Base-by-base conservation (phyloP, 2,113 vertebrate genomes). In the Gallinago media region DNA sequence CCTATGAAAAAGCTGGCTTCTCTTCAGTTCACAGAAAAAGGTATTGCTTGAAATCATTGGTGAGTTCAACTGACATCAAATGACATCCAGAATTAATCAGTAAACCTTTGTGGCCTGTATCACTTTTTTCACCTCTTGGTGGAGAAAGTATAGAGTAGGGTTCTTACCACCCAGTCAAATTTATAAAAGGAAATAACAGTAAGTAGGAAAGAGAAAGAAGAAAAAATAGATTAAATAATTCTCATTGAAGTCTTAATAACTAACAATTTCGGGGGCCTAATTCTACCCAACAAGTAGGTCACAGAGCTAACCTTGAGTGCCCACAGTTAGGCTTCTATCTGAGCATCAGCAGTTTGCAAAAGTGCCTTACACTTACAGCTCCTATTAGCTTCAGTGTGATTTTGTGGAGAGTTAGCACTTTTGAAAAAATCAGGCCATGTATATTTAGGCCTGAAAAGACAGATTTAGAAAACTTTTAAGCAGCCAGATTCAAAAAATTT, bases 381-480 rank as follows among this genome's bases (percentile, higher is more conserved):
- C 50, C 47, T 59, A 2, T 56, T 54, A 81, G 31, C 47, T 88
- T 84, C 44, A 32, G 12, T 15, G 47, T 26, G 68, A 72, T 59
- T 81, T 61, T 61, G 34, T 42, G 46, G 46, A 68, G 46, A 79
- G 78, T 3, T 73, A 58, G 13, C 9, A 38, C 80, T 81, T 93
- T 49, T 66, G 88, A 26, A 89, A 91, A 94, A 95, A 95, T 78
- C 61, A 87, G 91, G 79, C 27, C 66, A 47, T 9, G 26, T 80
- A 91, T 89, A 91, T 94, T 93, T 95, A 91, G 70, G 36, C 36
- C 62, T 79, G 27, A 81, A 92, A 89, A 72, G 65, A 65, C 46
- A 47, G 83, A 87, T 89, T 93, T 92, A 93, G 79, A 93, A 78
- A 61, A 78, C 65, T 92, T 96, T 36, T 49, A 86, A 92, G 79